Evolutionary conservation across 2,888 invertebrate genomes (phyloP), one percentile per base, ranked within the genome.

Genomic region (Caenorhabditis sp.): DNA sequence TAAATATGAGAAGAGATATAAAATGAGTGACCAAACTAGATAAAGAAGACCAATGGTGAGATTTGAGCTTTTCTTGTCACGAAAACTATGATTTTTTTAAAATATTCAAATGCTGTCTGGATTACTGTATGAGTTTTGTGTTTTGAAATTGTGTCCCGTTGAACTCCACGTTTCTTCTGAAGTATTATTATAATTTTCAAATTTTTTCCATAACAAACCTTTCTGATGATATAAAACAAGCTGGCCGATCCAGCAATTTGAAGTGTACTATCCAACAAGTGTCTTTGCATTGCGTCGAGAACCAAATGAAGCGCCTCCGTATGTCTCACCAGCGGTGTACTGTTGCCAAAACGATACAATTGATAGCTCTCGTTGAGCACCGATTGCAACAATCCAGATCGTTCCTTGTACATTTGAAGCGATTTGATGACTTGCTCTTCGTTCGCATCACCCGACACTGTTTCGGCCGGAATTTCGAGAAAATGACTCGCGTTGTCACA

Each of bases 401-500:
- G 91, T 81, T 95, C 93, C 89, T 93, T 92, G 88, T 95, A 96
- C 17, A 92, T 92, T 81, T 89, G 88, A 59, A 90, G 93, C 21
- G 97, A 94, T 27, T 93, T 92, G 36, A 97, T 89, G 64, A 97
- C 93, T 68, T 82, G 81, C 24, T 79, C 74, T 49, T 83, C 83
- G 63, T 79, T 83, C 2, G 79, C 80, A 53, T 81, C 79, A 58
- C 83, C 81, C 12, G 77, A 71, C 0, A 84, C 76, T 51, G 71
- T 36, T 24, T 80, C 73, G 4, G 97, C 96, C 37, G 96, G 96
- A 84, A 97, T 93, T 88, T 95, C 93, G 88, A 93, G 93, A 73
- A 95, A 91, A 81, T 93, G 92, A 88, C 95, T 95, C 26, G 96
- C 95, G 88, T 93, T 93, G 89, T 95, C 92, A 55, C 96, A 95